A percentile compares a stretch with the other conserved stretches of the same genome.
Conservation (phyloP, 2,797 vertebrate species). For the Muscicapa striata region DNA sequence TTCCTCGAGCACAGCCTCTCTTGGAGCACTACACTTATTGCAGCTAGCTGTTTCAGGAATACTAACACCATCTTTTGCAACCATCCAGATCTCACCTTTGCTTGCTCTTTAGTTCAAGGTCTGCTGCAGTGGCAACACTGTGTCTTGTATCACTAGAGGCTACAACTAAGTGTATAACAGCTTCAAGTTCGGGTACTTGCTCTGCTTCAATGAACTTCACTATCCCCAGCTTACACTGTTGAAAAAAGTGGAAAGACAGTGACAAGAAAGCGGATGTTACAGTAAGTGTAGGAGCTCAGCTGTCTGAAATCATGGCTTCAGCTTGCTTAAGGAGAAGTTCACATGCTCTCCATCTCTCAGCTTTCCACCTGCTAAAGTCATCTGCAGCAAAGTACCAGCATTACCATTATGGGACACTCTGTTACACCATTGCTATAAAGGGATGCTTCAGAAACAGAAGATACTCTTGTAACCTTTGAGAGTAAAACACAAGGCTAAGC, state of each 20-base stretch:
- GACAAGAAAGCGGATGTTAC: not conserved
- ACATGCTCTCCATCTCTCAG: not conserved
- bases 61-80: not conserved
- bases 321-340: not conserved
- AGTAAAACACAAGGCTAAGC: not conserved
- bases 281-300: not conserved
- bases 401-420: not conserved
- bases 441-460: not conserved
- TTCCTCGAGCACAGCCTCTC: not conserved
- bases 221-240: conserved; percentile 95
- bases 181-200: conserved; percentile 95
- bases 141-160: conserved; percentile 97
- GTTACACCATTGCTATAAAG: not conserved
- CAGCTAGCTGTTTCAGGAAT: not conserved
- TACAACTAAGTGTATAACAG: conserved; percentile 93
- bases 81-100: conserved; percentile 83
- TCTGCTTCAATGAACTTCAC: conserved; percentile 97
- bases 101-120: conserved; percentile 96
- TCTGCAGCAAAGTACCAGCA: not conserved
- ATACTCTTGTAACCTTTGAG: not conserved
- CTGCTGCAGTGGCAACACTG: conserved; percentile 94
- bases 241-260: not conserved
- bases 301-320: not conserved
- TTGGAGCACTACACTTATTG: not conserved
- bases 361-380: not conserved